Base-by-base conservation (phyloP, 2,113 vertebrate genomes). In the Mastomys natalensis region DNA sequence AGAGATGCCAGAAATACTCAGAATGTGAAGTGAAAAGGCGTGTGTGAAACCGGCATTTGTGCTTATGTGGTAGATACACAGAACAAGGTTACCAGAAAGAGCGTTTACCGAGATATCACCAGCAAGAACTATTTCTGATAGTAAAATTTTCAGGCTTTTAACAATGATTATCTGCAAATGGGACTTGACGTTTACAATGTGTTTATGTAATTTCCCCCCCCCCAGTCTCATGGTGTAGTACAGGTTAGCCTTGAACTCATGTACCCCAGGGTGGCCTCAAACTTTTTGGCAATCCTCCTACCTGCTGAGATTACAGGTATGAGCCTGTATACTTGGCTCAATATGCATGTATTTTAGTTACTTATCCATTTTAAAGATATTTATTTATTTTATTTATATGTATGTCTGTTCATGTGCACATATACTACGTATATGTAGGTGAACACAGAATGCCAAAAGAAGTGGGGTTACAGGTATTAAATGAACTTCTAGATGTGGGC, bases 41-140 rank as follows among this genome's bases (percentile, higher is more conserved):
- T 40, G 88, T 89, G 78, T 91, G 94, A 84, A 94, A 45, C 51
- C 34, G 74, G 58, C 34, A 31, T 76, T 95, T 73, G 91, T 93
- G 37, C 24, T 55, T 73, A 37, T 31, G 37, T n/a, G 72, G 29
- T 66, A 3, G 60, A 86, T 58, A 40, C 60, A 19, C 8, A 51
- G 5, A 53, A 51, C 89, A 89, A 87, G 92, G 51, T 29, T 77
- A 68, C 15, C 48, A 60, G 55, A 91, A 93, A 93, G 70, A 94
- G 74, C 37, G 24, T 24, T 48, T 70, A 45, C 13, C 53, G 84
- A 58, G 81, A 45, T 66, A 45, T 93, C 85, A 88, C 88, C 88
- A 90, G 62, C 15, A 87, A 95, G 81, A 90, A 58, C 53, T 86
- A 31, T 60, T 64, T 82, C 73, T 43, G 72, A 58, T 34, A 21